Evolutionary conservation across 2,113 vertebrate genomes (phyloP), one percentile per base, ranked within the genome.

Genomic region (Pelvicachromis taeniatus): DNA sequence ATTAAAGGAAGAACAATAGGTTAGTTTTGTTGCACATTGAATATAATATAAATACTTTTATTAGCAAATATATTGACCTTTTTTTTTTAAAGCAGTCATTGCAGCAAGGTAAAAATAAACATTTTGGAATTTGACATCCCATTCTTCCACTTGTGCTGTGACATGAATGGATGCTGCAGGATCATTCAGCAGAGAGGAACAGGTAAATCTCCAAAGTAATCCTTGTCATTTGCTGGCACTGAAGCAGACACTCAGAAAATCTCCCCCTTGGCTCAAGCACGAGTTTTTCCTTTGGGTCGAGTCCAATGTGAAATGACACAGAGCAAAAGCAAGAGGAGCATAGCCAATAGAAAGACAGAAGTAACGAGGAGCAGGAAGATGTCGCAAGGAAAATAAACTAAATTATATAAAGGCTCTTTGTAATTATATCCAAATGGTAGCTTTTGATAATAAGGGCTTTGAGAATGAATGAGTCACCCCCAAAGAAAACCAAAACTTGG

Each of bases 181-280:
- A 35, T 84, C 56, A 81, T 82, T 85, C 77, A 38, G n/a, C 56
- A 42, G 78, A 50, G 61, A 84, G 38, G 53, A 73, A 21, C 80
- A 65, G 52, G 68, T 70, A 86, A 59, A 85, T 91, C 92, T 89
- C 81, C 38, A 82, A 78, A 87, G 89, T 85, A 85, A 85, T 89
- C 82, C 87, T 82, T 54, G 78, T 84, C 80, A 84, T 85, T 87
- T 73, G 59, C 77, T 88, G 91, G 86, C 88, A 85, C 77, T 9
- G 77, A 77, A 81, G 81, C 83, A 82, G 77, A 85, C 83, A 81
- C 77, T 87, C 40, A 77, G 77, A 88, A 85, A 87, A 85, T 85
- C 81, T 68, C 52, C 56, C 65, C 29, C 59, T 81, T 90, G 86
- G 82, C 86, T 84, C 5, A 1, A 65, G 86, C 5, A 2, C 5